phyloP scores from a whole-genome alignment of 1,140 invertebrate species.

The Pogonomyrmex barbatus region DNA sequence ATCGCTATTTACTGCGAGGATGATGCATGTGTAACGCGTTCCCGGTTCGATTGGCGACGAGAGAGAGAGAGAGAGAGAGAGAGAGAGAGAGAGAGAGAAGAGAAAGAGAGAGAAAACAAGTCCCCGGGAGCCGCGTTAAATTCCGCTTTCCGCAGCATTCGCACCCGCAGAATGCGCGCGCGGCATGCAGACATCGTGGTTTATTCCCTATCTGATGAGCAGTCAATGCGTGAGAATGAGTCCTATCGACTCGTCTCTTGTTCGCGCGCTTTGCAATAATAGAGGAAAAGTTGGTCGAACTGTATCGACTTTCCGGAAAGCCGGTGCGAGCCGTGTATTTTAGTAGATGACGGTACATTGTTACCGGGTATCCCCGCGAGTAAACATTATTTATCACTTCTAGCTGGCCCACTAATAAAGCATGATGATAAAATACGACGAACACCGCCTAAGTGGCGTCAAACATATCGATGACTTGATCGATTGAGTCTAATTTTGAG shows the following conservation, averaged over 20 bases:
- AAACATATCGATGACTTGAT: constrained; percentile 50
- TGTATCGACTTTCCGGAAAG: constrained; percentile 58
- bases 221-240: constrained; percentile 53
- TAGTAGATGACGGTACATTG: constrained; percentile 49
- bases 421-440: constrained; percentile 10
- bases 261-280: constrained; percentile 37
- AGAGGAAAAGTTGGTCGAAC: constrained; percentile 54
- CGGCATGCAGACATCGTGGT: constrained; percentile 10
- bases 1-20: constrained; percentile 17
- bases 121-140: constrained; percentile 37
- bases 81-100: too few relatives aligned
- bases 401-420: constrained; percentile 30
- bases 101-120: not conserved
- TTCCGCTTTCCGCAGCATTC: constrained; percentile 22
- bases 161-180: constrained; percentile 7
- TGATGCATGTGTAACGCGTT: constrained; percentile 2
- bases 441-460: constrained; percentile 24
- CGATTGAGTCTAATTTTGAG: constrained; percentile 15
- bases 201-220: constrained; percentile 59
- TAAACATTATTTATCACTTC: constrained; percentile 61
- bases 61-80: too few relatives aligned
- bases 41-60: constrained; percentile 8
- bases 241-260: constrained; percentile 16
- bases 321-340: constrained; percentile 37
- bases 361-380: constrained; percentile 30